Conservation (phyloP, 2,113 vertebrate genomes). For the Nannospalax galili region DNA sequence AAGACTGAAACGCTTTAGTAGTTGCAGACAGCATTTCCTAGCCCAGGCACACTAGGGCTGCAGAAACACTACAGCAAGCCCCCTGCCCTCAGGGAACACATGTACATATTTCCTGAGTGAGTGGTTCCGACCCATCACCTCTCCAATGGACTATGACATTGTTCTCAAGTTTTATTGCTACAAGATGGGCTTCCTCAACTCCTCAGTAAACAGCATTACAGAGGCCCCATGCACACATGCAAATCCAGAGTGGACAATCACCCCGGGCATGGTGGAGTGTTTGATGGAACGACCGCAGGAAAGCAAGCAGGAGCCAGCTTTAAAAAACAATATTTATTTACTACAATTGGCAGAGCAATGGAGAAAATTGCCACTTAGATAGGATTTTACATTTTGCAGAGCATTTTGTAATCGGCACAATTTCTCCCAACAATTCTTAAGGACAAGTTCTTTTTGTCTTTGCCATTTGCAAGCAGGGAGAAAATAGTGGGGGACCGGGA, state of each 20-base stretch:
- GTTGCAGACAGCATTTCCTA: conserved; percentile 32
- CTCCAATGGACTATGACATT: neutral
- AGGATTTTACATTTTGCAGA: conserved; percentile 76
- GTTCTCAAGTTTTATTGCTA: neutral
- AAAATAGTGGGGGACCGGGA: neutral
- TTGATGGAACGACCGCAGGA: conserved; percentile 61
- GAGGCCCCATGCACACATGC: conserved; percentile 8
- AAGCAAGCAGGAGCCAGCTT: conserved; percentile 72
- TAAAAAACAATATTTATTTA: conserved; percentile 80
- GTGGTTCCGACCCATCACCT: conserved; percentile 75
- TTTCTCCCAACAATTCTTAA: conserved; percentile 69
- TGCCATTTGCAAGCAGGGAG: conserved; percentile 20
- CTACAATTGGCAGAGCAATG: conserved; percentile 75
- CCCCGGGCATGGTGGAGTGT: conserved; percentile 47
- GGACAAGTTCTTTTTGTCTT: conserved; percentile 73
- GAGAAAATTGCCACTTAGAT: conserved; percentile 78
- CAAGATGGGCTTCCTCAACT: conserved; percentile 31
- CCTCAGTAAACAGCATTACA: conserved; percentile 37
- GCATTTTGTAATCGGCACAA: conserved; percentile 73
- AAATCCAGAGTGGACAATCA: conserved; percentile 74
- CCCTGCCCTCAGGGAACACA: neutral
- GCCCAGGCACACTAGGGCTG: neutral
- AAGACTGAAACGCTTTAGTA: conserved; percentile 23
- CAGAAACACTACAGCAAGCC: conserved; percentile 43
- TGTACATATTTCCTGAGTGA: conserved; percentile 38